These are phyloP conservation scores for Morus bassanus DNA, from an alignment of 2,797 vertebrate species.

Conservation along the genomic window DNA sequence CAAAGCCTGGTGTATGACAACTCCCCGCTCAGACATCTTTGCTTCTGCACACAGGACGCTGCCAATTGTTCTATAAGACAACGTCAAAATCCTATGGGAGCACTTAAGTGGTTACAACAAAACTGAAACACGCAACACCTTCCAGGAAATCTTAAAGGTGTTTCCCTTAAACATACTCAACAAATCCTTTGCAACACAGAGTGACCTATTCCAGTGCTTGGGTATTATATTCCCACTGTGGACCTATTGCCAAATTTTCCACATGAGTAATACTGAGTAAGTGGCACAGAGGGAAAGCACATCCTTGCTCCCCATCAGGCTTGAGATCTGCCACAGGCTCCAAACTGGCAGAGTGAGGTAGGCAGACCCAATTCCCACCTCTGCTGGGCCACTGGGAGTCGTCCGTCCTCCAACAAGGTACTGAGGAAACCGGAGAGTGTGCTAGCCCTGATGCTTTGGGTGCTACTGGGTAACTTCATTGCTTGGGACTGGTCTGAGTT, in stretches of 20 bases:
- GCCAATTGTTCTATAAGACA: conserved; percentile 43
- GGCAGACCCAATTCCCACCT: neutral
- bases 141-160: conserved; percentile 61
- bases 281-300: neutral
- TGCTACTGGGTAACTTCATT: accelerated
- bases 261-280: neutral
- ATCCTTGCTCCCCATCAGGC: neutral
- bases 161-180: conserved; percentile 47
- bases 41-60: conserved; percentile 9
- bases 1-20: neutral
- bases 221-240: neutral
- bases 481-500: neutral
- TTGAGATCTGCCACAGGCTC: neutral
- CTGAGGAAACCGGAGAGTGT: accelerated
- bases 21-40: neutral
- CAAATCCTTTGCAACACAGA: conserved; percentile 14
- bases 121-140: conserved; percentile 44
- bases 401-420: neutral
- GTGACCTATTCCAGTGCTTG: neutral
- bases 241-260: conserved; percentile 15
- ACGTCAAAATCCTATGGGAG: conserved; percentile 38
- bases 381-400: accelerated
- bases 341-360: accelerated
- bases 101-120: conserved; percentile 17
- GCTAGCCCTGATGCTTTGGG: neutral